Base-by-base conservation (phyloP, 2,797 vertebrate genomes). In the Trachurus trachurus region DNA sequence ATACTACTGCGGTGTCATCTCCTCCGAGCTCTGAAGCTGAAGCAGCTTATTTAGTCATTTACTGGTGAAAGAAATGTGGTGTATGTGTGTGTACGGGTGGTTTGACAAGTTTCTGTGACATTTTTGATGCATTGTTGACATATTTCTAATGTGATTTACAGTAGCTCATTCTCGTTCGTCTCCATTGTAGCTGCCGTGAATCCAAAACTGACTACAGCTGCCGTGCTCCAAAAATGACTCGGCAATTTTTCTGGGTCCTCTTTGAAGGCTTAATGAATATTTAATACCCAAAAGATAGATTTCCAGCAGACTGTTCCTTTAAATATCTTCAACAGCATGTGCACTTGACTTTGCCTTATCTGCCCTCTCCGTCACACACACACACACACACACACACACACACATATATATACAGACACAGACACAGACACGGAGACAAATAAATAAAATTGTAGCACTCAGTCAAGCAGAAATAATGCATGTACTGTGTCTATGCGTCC, bases 301-400 rank as follows among this genome's bases (percentile, higher is more conserved):
- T 40, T 54, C 5, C 21, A n/a, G 3, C 31, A 9, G 26, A 45
- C 6, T 45, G 0, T 58, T 64, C 6, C 57, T 68, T 72, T 44
- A 37, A 64, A 83, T 63, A 2, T 9, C 19, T 42, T 44, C 39
- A 22, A 9, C 8, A 47, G 1, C 47, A 17, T 57, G 15, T 39
- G 21, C 29, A 11, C 21, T 26, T 57, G 49, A 22, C 9, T 57
- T 57, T 63, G 29, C n/a, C 59, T 75, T 13, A 7, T 71, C 47
- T 65, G 47, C 64, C 76, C 66, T 47, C 42, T 42, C 15, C 19
- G 44, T 26, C 37, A 64, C 34, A 11, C 39, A 59, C 64, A 45
- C 19, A 42, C 40, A 52, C 60, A 42, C 16, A 45, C 31, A 19
- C 19, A 58, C 26, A 29, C 26, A 40, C 21, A 59, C 21, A 34